Conservation (phyloP, 2,797 vertebrate species). For the Sylvia borin region DNA sequence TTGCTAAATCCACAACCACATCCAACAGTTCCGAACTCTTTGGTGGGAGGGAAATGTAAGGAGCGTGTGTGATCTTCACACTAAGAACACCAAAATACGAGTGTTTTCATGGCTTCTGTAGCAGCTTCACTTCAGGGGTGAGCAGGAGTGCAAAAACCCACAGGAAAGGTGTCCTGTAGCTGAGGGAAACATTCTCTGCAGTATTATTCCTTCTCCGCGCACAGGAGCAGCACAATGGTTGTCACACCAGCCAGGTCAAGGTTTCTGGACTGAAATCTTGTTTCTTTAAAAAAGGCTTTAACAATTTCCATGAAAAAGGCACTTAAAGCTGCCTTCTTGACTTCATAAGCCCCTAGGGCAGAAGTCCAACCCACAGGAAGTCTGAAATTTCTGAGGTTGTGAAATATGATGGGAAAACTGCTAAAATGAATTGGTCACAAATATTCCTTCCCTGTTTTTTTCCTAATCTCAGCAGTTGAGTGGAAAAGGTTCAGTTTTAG, state of each 20-base stretch:
- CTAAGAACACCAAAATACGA: neutral
- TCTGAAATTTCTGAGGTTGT: constrained; percentile 66
- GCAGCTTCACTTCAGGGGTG: neutral
- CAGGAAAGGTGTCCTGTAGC: neutral
- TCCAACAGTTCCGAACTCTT: neutral
- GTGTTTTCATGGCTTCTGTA: neutral
- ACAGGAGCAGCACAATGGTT: neutral
- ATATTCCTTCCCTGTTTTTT: constrained; percentile 56
- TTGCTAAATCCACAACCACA: neutral
- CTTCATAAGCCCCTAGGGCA: constrained; percentile 48
- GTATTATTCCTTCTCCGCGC: neutral
- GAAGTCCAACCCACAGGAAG: constrained; percentile 63
- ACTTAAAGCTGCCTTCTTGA: constrained; percentile 44
- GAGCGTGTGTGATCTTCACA: fast-evolving
- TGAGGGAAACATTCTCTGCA: neutral
- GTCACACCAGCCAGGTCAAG: neutral
- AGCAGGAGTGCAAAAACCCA: neutral
- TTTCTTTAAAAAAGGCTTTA: neutral
- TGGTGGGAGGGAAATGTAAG: neutral
- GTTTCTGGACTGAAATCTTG: neutral
- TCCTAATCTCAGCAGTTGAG: constrained; percentile 9
- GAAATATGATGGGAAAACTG: constrained; percentile 59
- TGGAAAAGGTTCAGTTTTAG: constrained; percentile 32
- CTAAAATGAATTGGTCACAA: constrained; percentile 59
- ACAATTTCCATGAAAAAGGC: constrained; percentile 34